Percentiles rank a stretch among this genome's conserved stretches.
Evolutionary conservation across 2,113 vertebrate species (phyloP).

Genomic region (Actinemys pallida): DNA sequence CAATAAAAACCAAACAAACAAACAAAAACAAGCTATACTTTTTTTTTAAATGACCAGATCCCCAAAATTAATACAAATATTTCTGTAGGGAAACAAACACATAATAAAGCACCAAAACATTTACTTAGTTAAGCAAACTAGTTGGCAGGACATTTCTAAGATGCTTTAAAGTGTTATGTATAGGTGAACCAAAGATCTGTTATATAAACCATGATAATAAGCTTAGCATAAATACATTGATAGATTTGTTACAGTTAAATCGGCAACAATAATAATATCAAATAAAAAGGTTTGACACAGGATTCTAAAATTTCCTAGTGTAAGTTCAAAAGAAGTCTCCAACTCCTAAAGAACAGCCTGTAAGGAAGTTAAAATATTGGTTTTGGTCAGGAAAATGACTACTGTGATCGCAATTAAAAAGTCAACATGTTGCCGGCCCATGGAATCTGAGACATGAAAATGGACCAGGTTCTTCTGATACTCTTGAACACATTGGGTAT

Average conservation of each 20-base stretch:
- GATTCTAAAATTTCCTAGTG: neutral
- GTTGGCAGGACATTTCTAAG: neutral
- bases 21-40: neutral
- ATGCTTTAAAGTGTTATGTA: neutral
- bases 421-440: neutral
- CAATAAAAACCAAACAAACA: neutral
- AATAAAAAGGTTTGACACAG: neutral
- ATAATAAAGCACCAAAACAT: neutral
- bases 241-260: neutral
- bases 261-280: neutral
- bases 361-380: neutral
- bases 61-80: neutral
- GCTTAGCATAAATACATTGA: conserved; percentile 1
- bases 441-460: neutral
- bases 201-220: neutral
- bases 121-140: neutral
- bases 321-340: neutral
- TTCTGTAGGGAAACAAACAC: fast-evolving
- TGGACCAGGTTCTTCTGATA: neutral
- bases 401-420: neutral
- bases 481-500: neutral
- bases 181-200: neutral
- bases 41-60: neutral
- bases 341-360: neutral
- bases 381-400: neutral